phyloP scores from a whole-genome alignment of 2,797 vertebrate species.

The Sebastiscus albofasciatus region DNA sequence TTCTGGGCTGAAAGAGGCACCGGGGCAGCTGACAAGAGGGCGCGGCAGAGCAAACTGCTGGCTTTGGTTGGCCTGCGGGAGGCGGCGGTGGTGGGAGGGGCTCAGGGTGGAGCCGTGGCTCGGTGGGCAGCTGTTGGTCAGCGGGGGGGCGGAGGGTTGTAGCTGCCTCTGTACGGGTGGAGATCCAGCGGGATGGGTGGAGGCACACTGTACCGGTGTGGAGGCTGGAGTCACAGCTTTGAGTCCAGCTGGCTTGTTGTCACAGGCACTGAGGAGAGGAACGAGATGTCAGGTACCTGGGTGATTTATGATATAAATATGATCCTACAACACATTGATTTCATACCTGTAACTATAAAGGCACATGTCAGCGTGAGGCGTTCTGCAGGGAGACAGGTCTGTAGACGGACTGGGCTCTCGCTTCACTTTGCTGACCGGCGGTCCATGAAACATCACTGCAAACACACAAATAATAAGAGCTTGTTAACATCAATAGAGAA shows the following conservation, averaged over 20 bases:
- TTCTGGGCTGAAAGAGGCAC: constrained; percentile 86
- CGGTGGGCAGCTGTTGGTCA: constrained; percentile 40
- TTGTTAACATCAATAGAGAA: too few species aligned
- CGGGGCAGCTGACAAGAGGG: constrained; percentile 79
- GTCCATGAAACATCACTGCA: constrained; percentile 92
- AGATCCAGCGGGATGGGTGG: constrained; percentile 76
- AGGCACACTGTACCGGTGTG: constrained; percentile 80
- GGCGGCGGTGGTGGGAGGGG: constrained; percentile 61
- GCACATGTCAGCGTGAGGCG: constrained; percentile 91
- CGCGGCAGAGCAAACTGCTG: constrained; percentile 86
- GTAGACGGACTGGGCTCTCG: constrained; percentile 88
- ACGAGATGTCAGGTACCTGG: background rate
- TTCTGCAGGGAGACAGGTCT: constrained; percentile 88
- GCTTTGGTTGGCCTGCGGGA: constrained; percentile 61
- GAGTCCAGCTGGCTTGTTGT: constrained; percentile 88
- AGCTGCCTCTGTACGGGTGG: constrained; percentile 74
- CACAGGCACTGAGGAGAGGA: constrained; percentile 88
- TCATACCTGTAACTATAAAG: constrained; percentile 93
- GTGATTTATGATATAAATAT: fast-evolving
- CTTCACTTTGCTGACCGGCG: constrained; percentile 90
- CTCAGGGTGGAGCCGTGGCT: constrained; percentile 43
- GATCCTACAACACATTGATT: too few species aligned
- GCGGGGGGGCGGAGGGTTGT: constrained; percentile 58
- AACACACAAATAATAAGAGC: background rate
- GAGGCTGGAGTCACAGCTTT: constrained; percentile 87